Evolutionary conservation across 2,888 invertebrate species (phyloP), one percentile per base, ranked within the genome.

Genomic region (Nomada hirtipes): DNA sequence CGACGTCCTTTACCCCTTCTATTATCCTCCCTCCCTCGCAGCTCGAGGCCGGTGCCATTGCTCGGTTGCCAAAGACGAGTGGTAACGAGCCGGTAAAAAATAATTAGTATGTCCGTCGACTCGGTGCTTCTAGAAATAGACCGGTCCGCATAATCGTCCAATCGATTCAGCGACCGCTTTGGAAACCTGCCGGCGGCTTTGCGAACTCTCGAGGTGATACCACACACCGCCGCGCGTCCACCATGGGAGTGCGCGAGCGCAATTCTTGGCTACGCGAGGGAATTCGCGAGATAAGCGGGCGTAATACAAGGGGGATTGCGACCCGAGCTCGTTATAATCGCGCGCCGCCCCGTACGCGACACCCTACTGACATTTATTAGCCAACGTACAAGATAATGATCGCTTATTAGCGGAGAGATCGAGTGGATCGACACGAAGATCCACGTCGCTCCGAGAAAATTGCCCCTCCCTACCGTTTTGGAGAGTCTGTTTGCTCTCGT

Each of bases 91-190:
- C 84, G 86, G 87, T 90, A 90, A 92, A 92, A 92, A 92, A 92
- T 92, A 92, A 92, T 92, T 92, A 92, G 91, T 91, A 89, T 89
- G 90, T 90, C 89, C 86, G 89, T 81, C 88, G 89, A 84, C 88
- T 86, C 84, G 88, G 85, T 72, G 89, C 73, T 91, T 92, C 92
- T 92, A 92, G 91, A 92, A 93, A 93, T 93, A 92, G 93, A 92
- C 90, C 89, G 91, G 87, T 90, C 89, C 91, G 92, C 90, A 92
- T 92, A 92, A 91, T 91, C 84, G 85, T 85, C 85, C 80, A 85
- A 85, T 82, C 86, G 88, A 91, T 90, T 90, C 89, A 76, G 88
- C 83, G 89, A 92, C 91, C 90, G 87, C 91, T 93, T 93, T 92
- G 92, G 92, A 92, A 93, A 92, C 91, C 89, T 93, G 93, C 86